Percentiles rank a stretch among this genome's conserved stretches.
phyloP scores from a whole-genome alignment of 2,797 vertebrate genomes.

The Potorous gilbertii region DNA sequence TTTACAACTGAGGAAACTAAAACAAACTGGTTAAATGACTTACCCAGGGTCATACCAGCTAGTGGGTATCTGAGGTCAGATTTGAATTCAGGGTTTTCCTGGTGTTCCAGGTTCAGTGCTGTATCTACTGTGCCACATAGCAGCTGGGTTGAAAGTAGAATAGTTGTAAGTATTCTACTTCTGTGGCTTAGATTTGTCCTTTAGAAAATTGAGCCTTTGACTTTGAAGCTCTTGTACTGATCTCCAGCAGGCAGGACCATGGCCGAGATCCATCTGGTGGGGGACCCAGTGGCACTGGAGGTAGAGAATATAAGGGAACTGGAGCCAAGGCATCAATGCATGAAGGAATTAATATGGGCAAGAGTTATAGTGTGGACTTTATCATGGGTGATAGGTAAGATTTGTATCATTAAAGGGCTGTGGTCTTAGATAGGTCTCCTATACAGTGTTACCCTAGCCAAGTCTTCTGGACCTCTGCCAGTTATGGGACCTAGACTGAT shows the following conservation, averaged over 20 bases:
- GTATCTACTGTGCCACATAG: neutral
- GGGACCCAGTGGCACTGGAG: neutral
- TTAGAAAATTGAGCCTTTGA: neutral
- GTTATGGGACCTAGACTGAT: neutral
- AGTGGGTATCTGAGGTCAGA: neutral
- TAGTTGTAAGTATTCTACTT: too few relatives aligned
- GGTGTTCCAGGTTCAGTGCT: neutral
- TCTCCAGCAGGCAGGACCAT: neutral
- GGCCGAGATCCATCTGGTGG: neutral
- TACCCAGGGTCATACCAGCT: neutral
- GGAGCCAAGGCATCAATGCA: neutral
- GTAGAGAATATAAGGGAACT: neutral
- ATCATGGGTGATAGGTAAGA: neutral
- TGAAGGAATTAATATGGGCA: neutral
- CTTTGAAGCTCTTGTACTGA: neutral
- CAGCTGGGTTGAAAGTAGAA: neutral
- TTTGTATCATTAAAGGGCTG: neutral
- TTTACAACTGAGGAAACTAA: neutral
- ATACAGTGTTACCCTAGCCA: neutral
- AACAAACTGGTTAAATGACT: neutral
- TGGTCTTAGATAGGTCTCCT: neutral
- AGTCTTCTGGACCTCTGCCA: neutral
- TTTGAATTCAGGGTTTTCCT: neutral
- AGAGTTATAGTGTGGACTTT: neutral
- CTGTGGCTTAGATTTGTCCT: neutral